Percentiles rank a stretch among this genome's conserved stretches.
Evolutionary conservation across 2,113 vertebrate genomes (phyloP).

Genomic region (Acrocephalus arundinaceus): DNA sequence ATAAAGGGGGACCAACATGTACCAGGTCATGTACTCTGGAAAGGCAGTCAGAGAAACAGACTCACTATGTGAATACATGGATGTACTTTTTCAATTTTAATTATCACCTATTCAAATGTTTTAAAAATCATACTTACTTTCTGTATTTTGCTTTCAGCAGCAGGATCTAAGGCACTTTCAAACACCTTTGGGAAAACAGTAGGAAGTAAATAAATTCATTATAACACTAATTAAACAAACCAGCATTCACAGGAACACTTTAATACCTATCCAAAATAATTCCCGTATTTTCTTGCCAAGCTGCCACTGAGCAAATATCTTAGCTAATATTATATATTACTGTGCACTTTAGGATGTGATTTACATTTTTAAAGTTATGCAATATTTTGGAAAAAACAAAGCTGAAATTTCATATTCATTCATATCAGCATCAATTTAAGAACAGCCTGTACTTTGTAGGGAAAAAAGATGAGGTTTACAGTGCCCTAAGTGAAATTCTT

Average conservation of each 20-base stretch:
- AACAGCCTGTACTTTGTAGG: background rate
- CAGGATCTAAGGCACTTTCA: conserved; percentile 75
- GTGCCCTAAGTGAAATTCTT: background rate
- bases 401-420: background rate
- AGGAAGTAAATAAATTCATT: background rate
- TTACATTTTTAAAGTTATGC: background rate
- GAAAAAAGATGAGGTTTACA: background rate
- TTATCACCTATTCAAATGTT: background rate
- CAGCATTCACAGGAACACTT: background rate
- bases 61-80: background rate
- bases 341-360: background rate
- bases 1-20: background rate
- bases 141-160: conserved; percentile 74
- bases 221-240: background rate
- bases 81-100: background rate
- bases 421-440: background rate
- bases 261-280: background rate
- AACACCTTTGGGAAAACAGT: conserved; percentile 72
- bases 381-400: background rate
- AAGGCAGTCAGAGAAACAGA: background rate
- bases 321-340: background rate
- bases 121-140: conserved; percentile 69
- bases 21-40: background rate
- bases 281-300: background rate
- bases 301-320: background rate